phyloP scores from a whole-genome alignment of 2,113 vertebrate genomes.

The Oncorhynchus clarkii region DNA sequence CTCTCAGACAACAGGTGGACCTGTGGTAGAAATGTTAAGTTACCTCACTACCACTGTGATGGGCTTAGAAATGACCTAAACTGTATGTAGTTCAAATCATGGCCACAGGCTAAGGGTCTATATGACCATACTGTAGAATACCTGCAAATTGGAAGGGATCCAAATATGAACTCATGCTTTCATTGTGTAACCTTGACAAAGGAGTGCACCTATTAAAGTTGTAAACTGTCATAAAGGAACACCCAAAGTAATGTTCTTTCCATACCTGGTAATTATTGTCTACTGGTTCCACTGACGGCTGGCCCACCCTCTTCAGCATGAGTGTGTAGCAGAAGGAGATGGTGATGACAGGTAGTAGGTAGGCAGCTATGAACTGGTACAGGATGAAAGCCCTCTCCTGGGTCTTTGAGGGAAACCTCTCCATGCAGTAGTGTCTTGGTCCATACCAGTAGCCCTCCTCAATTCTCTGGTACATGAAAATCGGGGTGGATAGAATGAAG shows the following conservation, averaged over 20 bases:
- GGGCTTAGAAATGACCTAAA: not conserved
- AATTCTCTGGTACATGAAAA: slow-evolving; percentile 78
- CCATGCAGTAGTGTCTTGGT: slow-evolving; percentile 77
- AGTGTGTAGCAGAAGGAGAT: slow-evolving; percentile 80
- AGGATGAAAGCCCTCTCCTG: slow-evolving; percentile 78
- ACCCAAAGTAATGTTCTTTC: not conserved
- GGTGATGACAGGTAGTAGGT: slow-evolving; percentile 77
- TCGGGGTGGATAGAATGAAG: slow-evolving; percentile 77
- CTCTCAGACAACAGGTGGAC: slow-evolving; percentile 82
- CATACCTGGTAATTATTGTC: slow-evolving; percentile 81
- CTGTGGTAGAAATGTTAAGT: slow-evolving; percentile 38
- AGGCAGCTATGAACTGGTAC: slow-evolving; percentile 81
- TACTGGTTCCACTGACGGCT: slow-evolving; percentile 75
- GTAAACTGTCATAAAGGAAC: not conserved
- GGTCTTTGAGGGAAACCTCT: slow-evolving; percentile 78
- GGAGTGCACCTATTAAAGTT: too few species aligned
- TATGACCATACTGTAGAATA: too few species aligned
- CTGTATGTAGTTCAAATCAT: not conserved
- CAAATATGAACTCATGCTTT: too few species aligned
- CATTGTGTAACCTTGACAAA: not conserved
- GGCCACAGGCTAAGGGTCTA: too few species aligned
- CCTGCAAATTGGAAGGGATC: too few species aligned
- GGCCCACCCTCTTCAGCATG: slow-evolving; percentile 80
- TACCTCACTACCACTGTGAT: not conserved
- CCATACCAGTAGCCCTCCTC: slow-evolving; percentile 82